Percentiles rank a stretch among this genome's conserved stretches.
Conservation (phyloP, 2,797 vertebrate genomes). For the Tokudaia tokunoshimensis region DNA sequence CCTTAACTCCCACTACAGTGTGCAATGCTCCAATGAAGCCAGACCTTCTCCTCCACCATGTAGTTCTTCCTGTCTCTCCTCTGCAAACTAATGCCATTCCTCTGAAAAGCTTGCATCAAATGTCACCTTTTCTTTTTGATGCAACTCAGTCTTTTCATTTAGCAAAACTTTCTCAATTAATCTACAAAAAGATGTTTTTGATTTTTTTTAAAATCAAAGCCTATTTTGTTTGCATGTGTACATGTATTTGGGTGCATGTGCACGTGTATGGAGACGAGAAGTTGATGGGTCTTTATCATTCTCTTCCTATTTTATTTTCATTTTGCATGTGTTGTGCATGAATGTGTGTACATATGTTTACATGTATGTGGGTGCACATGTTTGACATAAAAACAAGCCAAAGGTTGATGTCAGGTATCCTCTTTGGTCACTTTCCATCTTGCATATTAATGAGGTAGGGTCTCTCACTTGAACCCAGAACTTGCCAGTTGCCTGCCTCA, state of each 20-base stretch:
- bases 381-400: neutral
- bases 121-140: conserved; percentile 24
- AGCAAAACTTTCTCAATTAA: conserved; percentile 32
- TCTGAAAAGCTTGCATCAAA: conserved; percentile 34
- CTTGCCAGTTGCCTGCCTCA: neutral
- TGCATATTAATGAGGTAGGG: neutral
- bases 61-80: conserved; percentile 7
- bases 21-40: neutral
- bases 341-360: neutral
- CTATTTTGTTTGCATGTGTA: neutral
- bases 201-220: neutral
- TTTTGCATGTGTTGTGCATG: neutral
- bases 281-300: neutral
- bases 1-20: neutral
- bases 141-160: conserved; percentile 42
- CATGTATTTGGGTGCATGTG: neutral
- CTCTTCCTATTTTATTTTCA: neutral
- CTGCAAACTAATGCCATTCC: neutral
- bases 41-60: neutral
- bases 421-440: neutral
- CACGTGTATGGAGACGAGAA: neutral
- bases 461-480: neutral
- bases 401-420: neutral
- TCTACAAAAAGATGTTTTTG: neutral
- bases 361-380: neutral